Evolutionary conservation across 2,113 vertebrate genomes (phyloP).

Genomic region (Neoarius graeffei): DNA sequence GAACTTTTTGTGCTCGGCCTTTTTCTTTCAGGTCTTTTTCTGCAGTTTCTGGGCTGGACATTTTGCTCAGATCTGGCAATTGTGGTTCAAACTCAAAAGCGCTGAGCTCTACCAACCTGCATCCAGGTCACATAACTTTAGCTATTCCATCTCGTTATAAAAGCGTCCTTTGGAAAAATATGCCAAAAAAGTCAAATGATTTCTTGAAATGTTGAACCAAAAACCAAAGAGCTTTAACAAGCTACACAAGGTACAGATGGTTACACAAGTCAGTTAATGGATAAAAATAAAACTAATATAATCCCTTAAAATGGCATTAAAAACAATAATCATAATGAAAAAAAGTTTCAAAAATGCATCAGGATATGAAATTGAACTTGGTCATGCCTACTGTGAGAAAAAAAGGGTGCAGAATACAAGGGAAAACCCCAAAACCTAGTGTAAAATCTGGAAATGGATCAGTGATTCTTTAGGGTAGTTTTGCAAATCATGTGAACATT

Average conservation of each 20-base stretch:
- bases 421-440: not conserved
- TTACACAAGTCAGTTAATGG: not conserved
- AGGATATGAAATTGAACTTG: too few relatives aligned
- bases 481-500: not conserved
- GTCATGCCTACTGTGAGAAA: not conserved
- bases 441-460: too few relatives aligned
- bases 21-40: not conserved
- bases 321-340: not conserved
- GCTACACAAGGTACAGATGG: not conserved
- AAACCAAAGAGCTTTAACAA: not conserved
- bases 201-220: not conserved
- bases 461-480: not conserved
- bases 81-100: not conserved
- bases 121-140: not conserved
- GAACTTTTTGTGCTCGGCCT: not conserved
- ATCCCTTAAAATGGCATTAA: not conserved
- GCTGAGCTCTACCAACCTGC: not conserved
- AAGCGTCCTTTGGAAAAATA: not conserved
- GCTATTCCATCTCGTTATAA: not conserved
- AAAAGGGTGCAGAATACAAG: not conserved
- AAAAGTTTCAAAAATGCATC: not conserved
- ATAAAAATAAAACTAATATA: not conserved
- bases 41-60: not conserved
- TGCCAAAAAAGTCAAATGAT: not conserved
- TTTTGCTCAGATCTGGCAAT: not conserved